Evolutionary conservation across 2,113 vertebrate species (phyloP).

Genomic region (Lethenteron reissneri): DNA sequence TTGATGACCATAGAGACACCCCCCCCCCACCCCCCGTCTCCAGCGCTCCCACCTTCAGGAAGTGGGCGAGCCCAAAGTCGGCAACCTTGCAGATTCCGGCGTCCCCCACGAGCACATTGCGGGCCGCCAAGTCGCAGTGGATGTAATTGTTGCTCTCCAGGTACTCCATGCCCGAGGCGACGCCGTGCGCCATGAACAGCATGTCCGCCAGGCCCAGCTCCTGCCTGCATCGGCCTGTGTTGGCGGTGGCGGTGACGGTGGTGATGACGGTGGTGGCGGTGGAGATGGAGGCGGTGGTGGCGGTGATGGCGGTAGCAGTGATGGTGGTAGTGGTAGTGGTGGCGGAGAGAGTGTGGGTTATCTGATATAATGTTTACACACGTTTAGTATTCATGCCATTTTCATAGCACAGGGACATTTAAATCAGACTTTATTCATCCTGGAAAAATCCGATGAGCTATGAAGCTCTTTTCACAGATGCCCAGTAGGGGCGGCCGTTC

Average conservation of each 20-base stretch:
- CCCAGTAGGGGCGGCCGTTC: no score
- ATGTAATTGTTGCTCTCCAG: conserved; percentile 65
- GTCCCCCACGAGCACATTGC: conserved; percentile 74
- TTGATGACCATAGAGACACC: no score
- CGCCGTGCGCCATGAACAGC: conserved; percentile 36
- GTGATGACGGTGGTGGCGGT: conserved; percentile 41
- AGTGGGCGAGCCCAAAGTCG: no score
- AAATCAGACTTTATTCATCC: no score
- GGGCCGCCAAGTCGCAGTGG: conserved; percentile 78
- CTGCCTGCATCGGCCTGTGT: conserved; percentile 54
- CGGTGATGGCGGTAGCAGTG: conserved; percentile 56
- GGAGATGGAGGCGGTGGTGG: conserved; percentile 82
- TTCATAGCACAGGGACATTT: no score
- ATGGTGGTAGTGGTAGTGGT: conserved; percentile 70
- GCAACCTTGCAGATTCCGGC: no score
- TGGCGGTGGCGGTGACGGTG: conserved; percentile 70
- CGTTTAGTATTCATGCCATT: no score
- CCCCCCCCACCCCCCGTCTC: no score
- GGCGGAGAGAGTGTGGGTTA: conserved; percentile 31
- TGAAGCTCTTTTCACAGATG: no score
- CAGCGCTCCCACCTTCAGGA: no score
- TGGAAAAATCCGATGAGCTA: no score
- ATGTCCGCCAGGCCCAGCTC: conserved; percentile 80
- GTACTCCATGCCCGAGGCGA: conserved; percentile 88
- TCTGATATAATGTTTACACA: no score